phyloP scores from a whole-genome alignment of 2,888 invertebrate genomes.

The Gisinianus flammeolus region DNA sequence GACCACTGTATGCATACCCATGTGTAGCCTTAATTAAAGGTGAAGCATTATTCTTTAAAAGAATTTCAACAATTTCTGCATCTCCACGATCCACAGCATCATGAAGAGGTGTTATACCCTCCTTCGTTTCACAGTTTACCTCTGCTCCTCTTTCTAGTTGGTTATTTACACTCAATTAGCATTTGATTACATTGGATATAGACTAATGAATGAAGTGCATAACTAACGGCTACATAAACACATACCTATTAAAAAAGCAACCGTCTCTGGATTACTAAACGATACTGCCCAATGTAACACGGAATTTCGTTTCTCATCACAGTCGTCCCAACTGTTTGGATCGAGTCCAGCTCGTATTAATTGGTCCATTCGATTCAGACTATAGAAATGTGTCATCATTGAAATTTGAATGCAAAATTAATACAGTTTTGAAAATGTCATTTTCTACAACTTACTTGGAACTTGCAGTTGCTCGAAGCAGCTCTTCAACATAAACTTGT shows the following conservation, averaged over 20 bases:
- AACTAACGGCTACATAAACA: no score
- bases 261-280: constrained; percentile 67
- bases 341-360: constrained; percentile 68
- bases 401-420: constrained; percentile 11
- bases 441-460: constrained; percentile 69
- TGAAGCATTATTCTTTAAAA: constrained; percentile 68
- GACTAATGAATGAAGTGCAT: no score
- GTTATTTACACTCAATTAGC: no score
- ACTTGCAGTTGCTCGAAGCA: constrained; percentile 68
- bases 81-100: constrained; percentile 69
- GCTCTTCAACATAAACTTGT: constrained; percentile 68
- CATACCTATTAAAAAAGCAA: constrained; percentile 67
- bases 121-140: constrained; percentile 67
- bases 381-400: constrained; percentile 59
- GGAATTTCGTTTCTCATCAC: constrained; percentile 68
- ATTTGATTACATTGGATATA: no score
- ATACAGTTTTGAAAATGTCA: constrained; percentile 8
- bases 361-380: constrained; percentile 67
- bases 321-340: constrained; percentile 70
- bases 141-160: constrained; percentile 69
- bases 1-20: constrained; percentile 62
- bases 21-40: constrained; percentile 64
- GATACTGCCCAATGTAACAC: constrained; percentile 72
- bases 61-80: constrained; percentile 65
- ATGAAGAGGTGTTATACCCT: constrained; percentile 69